phyloP scores from a whole-genome alignment of 2,113 vertebrate genomes.

The Pyrgilauda ruficollis region DNA sequence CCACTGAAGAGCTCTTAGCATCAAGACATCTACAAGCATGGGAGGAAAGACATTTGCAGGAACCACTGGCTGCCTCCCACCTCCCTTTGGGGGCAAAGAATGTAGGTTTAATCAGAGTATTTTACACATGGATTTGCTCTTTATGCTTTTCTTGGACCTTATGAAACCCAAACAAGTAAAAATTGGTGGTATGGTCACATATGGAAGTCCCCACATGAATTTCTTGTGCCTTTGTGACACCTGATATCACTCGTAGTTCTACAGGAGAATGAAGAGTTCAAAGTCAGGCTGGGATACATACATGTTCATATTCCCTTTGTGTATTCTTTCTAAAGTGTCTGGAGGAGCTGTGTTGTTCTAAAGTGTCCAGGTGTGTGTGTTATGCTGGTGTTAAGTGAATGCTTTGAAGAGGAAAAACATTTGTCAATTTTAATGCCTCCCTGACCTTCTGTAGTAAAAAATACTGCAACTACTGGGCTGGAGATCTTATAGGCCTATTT shows the following conservation, averaged over 20 bases:
- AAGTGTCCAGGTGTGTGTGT: neutral
- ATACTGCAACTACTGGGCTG: neutral
- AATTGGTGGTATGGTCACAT: neutral
- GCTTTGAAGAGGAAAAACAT: neutral
- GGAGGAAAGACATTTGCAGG: neutral
- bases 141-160: neutral
- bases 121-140: neutral
- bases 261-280: neutral
- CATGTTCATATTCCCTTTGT: neutral
- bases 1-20: neutral
- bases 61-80: neutral
- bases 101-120: neutral
- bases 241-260: neutral
- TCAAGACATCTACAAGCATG: neutral
- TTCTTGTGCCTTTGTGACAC: neutral
- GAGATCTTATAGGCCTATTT: neutral
- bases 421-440: neutral
- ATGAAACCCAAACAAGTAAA: neutral
- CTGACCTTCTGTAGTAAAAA: neutral
- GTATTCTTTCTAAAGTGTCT: neutral
- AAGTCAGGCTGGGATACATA: neutral
- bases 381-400: neutral
- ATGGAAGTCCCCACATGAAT: fast-evolving
- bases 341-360: neutral
- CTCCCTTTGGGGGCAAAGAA: neutral